Evolutionary conservation across 2,797 vertebrate species (phyloP).

Genomic region (Gobio occitaniae): DNA sequence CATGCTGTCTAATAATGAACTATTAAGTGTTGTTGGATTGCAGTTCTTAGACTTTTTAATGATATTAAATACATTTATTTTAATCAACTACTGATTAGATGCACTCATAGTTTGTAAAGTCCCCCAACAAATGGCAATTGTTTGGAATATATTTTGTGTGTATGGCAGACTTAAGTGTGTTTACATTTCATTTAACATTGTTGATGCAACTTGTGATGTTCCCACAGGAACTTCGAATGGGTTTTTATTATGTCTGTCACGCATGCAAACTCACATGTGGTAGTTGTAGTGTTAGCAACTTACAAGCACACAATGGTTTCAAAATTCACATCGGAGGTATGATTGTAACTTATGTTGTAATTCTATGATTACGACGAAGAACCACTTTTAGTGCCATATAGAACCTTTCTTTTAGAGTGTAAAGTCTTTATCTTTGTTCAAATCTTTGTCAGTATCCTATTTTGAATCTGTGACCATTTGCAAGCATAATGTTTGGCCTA

Average conservation of each 20-base stretch:
- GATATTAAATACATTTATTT: background rate
- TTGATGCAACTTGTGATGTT: too few relatives aligned
- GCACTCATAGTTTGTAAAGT: background rate
- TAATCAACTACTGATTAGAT: background rate
- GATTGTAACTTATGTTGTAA: background rate
- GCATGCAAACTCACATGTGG: background rate
- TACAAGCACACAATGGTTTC: background rate
- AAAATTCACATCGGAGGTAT: background rate
- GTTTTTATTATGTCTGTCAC: background rate
- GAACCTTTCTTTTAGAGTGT: too few relatives aligned
- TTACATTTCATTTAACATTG: too few relatives aligned
- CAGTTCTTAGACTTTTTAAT: background rate
- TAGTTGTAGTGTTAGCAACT: background rate
- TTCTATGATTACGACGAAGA: background rate
- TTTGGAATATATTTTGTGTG: background rate
- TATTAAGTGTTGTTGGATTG: background rate
- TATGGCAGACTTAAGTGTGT: too few relatives aligned
- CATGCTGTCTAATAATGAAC: background rate
- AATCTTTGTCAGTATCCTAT: too few relatives aligned
- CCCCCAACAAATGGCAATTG: background rate
- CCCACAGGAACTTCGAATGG: background rate
- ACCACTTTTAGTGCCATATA: too few relatives aligned
- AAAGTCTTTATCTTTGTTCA: too few relatives aligned
- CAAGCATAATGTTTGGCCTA: too few relatives aligned
- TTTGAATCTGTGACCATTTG: too few relatives aligned